A percentile compares a stretch with the other conserved stretches of the same genome.
phyloP scores from a whole-genome alignment of 1,140 invertebrate genomes.

The Bathynomus jamesi region DNA sequence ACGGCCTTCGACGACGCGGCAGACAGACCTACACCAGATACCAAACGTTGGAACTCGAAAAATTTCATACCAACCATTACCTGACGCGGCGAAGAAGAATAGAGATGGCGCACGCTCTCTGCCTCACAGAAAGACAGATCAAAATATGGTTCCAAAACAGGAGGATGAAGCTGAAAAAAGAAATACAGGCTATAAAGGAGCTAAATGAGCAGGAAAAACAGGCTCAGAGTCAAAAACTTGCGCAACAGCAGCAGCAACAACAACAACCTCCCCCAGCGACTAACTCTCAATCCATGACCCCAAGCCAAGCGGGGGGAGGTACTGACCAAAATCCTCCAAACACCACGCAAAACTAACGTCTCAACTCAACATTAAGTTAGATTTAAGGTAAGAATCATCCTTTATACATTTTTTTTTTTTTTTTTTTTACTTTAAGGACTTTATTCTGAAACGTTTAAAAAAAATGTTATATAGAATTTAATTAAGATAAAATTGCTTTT shows the following conservation, averaged over 20 bases:
- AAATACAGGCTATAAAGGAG: conserved; percentile 95
- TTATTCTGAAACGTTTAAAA: background rate
- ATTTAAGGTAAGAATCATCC: conserved; percentile 37
- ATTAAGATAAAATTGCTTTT: background rate
- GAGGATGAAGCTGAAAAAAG: conserved; percentile 98
- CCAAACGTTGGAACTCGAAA: conserved; percentile 95
- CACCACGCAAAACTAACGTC: conserved; percentile 38
- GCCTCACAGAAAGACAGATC: conserved; percentile 94
- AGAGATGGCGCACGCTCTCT: conserved; percentile 97
- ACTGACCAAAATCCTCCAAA: conserved; percentile 35
- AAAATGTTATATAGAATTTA: background rate
- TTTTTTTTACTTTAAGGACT: background rate
- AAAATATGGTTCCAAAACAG: conserved; percentile 99
- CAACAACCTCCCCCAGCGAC: conserved; percentile 61
- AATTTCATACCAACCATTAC: conserved; percentile 99
- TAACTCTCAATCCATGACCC: conserved; percentile 32
- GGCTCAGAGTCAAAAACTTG: conserved; percentile 52
- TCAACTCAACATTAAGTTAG: conserved; percentile 36
- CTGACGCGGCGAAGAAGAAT: conserved; percentile 94
- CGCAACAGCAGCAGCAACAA: conserved; percentile 65
- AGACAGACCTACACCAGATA: conserved; percentile 97
- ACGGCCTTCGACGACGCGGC: conserved; percentile 81
- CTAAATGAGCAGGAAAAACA: conserved; percentile 94
- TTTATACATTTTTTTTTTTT: background rate
- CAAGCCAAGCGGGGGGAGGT: conserved; percentile 36